Evolutionary conservation across 2,797 vertebrate species (phyloP), one percentile per base, ranked within the genome.

Genomic region (Cossypha niveicapilla): DNA sequence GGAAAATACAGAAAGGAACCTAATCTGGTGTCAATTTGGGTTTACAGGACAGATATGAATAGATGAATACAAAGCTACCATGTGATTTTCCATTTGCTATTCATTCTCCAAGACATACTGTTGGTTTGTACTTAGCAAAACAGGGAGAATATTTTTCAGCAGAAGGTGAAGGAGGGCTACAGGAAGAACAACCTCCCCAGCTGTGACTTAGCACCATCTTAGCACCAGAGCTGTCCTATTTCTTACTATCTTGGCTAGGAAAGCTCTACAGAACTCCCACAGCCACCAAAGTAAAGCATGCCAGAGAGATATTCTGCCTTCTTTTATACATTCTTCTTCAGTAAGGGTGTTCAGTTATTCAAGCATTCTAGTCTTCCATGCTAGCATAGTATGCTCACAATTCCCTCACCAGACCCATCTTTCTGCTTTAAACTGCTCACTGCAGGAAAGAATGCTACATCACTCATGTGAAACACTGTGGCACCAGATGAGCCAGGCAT

Each of bases 291-390:
- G 61, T 35, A 86, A 78, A 35, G 16, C 2, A 1, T 19, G 11
- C 27, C 10, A 35, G 18, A 50, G 42, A 78, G 28, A 86, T 76
- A 73, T 30, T 68, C 24, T 60, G 34, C 6, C 27, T 71, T 47
- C 4, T 24, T 89, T 58, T 45, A 39, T 23, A 13, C 11, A 4
- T 34, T 68, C 25, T 58, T 11, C 74, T 73, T 42, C 44, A 30
- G 28, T 51, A 42, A 66, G 9, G 6, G 21, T 61, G 18, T 18
- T 56, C 21, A 75, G 58, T 76, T 84, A 45, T 17, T 92, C 47
- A 79, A 77, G 54, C 0, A 0, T 10, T 30, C 37, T 41, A 9
- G 42, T 62, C 39, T 91, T 60, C 44, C 0, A 0, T 23, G 4
- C 8, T 28, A 54, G 32, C 9, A 3, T 12, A 34, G 24, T 50